phyloP scores from a whole-genome alignment of 2,888 invertebrate species.

The Amphipoea lucens region DNA sequence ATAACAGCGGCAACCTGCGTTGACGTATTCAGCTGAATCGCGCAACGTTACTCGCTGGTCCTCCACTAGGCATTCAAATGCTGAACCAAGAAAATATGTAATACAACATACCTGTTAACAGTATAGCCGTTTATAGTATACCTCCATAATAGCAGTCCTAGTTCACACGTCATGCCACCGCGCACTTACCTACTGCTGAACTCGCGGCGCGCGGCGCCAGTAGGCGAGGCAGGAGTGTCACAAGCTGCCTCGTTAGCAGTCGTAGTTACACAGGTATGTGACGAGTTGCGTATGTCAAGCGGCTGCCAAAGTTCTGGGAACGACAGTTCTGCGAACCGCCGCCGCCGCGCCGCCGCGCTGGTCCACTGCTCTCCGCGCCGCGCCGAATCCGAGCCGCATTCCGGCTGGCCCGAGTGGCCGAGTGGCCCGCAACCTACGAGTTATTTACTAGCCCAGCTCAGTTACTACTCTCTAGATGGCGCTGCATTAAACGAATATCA shows the following conservation, averaged over 20 bases:
- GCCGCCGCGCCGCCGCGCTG: constrained; percentile 22
- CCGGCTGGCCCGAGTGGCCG: constrained; percentile 25
- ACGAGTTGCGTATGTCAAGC: constrained; percentile 34
- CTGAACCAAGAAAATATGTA: not conserved
- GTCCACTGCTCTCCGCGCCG: constrained; percentile 4
- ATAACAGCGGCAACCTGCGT: not conserved
- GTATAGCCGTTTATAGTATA: not conserved
- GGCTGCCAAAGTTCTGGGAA: constrained; percentile 39
- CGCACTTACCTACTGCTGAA: not conserved
- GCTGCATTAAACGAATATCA: not conserved
- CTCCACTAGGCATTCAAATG: not conserved
- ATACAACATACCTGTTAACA: not conserved
- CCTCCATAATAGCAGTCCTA: not conserved
- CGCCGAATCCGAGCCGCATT: constrained; percentile 47
- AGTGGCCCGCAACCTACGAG: not conserved
- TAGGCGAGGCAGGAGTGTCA: not conserved
- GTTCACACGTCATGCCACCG: not conserved
- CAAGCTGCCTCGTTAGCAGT: constrained; percentile 4
- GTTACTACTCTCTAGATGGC: not conserved
- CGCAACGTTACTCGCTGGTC: not conserved
- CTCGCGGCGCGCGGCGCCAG: not conserved
- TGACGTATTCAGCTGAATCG: not conserved
- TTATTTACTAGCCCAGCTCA: not conserved
- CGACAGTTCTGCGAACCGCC: constrained; percentile 44
- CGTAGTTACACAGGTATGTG: constrained; percentile 1